These are phyloP conservation scores for Danaus melanippus DNA, from an alignment of 1,140 invertebrate genomes.

Conservation along the genomic window DNA sequence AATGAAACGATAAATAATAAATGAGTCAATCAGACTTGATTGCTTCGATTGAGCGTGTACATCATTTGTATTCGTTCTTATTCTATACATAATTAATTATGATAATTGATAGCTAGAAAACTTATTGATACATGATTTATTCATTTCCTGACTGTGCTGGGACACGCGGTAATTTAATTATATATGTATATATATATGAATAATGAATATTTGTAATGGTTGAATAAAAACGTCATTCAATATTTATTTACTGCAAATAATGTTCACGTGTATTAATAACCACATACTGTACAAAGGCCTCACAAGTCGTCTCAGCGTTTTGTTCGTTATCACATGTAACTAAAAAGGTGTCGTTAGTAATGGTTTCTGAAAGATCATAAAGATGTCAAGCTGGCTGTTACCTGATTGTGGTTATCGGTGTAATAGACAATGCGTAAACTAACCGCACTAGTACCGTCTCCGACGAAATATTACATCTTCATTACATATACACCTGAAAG, in stretches of 20 bases:
- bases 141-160: slow-evolving; percentile 8
- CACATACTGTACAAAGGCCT: neutral
- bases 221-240: too few species aligned
- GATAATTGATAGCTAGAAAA: slow-evolving; percentile 18
- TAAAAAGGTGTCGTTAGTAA: slow-evolving; percentile 72
- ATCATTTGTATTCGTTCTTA: slow-evolving; percentile 15
- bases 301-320: slow-evolving; percentile 41
- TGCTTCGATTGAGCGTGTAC: neutral
- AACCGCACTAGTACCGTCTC: slow-evolving; percentile 29
- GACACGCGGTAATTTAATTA: slow-evolving; percentile 5
- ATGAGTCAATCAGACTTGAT: too few species aligned
- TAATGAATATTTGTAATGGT: neutral
- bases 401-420: slow-evolving; percentile 63
- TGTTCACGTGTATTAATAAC: too few species aligned
- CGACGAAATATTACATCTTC: too few species aligned
- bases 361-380: slow-evolving; percentile 70
- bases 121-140: slow-evolving; percentile 19
- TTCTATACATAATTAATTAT: slow-evolving; percentile 19
- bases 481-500: too few species aligned
- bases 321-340: slow-evolving; percentile 60
- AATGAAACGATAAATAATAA: too few species aligned
- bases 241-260: too few species aligned
- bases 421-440: slow-evolving; percentile 55
- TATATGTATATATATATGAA: slow-evolving; percentile 1
- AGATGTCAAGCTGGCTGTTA: slow-evolving; percentile 64